Base-by-base conservation (phyloP, 2,888 invertebrate species). In the Dromius quadrimaculatus region DNA sequence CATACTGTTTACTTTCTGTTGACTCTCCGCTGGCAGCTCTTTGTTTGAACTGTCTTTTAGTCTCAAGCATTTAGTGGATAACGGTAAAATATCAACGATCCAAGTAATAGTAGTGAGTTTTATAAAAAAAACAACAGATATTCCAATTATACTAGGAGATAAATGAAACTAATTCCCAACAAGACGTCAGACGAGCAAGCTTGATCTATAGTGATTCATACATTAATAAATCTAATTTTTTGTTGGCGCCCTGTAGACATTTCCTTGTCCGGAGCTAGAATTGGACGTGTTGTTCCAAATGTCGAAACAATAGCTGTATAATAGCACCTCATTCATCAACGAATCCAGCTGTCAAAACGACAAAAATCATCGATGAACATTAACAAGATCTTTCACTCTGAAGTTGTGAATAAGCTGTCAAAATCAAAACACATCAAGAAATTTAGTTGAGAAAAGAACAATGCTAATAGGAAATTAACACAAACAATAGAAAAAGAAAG, bases 251-350 rank as follows among this genome's bases (percentile, higher is more conserved):
- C 59, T 34, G 20, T 59, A 9, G 59, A 36, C 59, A 11, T 59
- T 59, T 59, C 59, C 59, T 36, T 36, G 36, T 54, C 23, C 36
- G 34, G 13, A 34, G 59, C 59, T 36, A 54, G 50, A 54, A 54
- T 28, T 54, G 28, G 54, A 54, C 54, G 68, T 68, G 68, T 68
- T 68, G 41, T 59, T 59, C 68, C 23, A 68, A 68, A 54, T 68
- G 68, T 57, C 43, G 41, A 59, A 68, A 68, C 68, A 68, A 68
- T 68, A 59, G 68, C 68, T 19, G 32, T 8, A 68, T 43, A 68
- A 68, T 59, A 22, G 59, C 41, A 45, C n/a, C 59, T 34, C 59
- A 68, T 68, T 68, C 34, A 68, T 68, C 68, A 68, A 59, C 45
- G 34, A 68, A 45, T 68, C 22, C 28, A 68, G 43, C 59, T 68